A percentile compares a stretch with the other conserved stretches of the same genome.
phyloP scores from a whole-genome alignment of 1,140 invertebrate species.

The Halyomorpha halys region DNA sequence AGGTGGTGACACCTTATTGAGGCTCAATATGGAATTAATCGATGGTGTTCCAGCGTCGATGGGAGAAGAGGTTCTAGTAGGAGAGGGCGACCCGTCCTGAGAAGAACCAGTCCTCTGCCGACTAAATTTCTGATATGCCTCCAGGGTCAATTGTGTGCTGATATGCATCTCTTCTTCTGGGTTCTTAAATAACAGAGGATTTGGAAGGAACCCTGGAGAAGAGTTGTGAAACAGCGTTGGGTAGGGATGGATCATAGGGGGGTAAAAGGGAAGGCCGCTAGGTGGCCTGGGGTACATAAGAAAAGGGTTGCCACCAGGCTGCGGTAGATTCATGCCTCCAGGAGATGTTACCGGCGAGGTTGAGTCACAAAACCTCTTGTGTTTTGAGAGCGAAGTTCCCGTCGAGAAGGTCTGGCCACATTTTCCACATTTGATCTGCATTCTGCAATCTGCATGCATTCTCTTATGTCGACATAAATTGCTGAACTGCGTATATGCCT shows the following conservation, averaged over 20 bases:
- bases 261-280: conserved; percentile 46
- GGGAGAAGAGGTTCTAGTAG: conserved; percentile 10
- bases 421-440: conserved; percentile 82
- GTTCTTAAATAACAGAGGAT: conserved; percentile 41
- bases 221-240: conserved; percentile 45
- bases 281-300: conserved; percentile 50
- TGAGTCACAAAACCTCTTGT: conserved; percentile 69
- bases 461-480: conserved; percentile 98
- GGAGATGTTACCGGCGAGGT: conserved; percentile 23
- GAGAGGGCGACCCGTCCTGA: conserved; percentile 10
- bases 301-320: conserved; percentile 50
- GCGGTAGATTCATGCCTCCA: conserved; percentile 25
- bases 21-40: conserved; percentile 31
- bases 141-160: conserved; percentile 24
- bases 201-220: conserved; percentile 42
- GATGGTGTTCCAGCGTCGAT: conserved; percentile 38
- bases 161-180: conserved; percentile 24
- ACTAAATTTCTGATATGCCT: conserved; percentile 30
- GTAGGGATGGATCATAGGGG: conserved; percentile 48
- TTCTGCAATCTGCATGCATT: conserved; percentile 88
- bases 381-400: conserved; percentile 69
- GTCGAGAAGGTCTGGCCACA: conserved; percentile 86
- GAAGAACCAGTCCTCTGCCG: conserved; percentile 23
- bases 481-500: conserved; percentile 98
- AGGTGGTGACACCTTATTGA: conserved; percentile 49